Base-by-base conservation (phyloP, 2,113 vertebrate genomes). In the Catharus bicknelli region DNA sequence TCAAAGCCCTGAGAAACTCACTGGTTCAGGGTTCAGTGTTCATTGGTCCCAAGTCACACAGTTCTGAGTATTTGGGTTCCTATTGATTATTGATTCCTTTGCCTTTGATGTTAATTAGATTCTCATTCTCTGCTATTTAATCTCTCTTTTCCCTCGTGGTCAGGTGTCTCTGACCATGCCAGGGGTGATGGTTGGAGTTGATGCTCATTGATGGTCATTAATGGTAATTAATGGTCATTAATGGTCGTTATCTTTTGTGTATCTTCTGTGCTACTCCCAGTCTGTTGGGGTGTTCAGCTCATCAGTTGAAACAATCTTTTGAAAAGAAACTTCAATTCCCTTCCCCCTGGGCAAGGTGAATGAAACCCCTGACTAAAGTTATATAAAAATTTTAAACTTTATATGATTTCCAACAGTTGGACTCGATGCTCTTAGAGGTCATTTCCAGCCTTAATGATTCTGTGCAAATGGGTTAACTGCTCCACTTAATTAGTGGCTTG, bases 31-130 rank as follows among this genome's bases (percentile, higher is more conserved):
- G n/a, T n/a, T n/a, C n/a, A n/a, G n/a, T 21, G 53, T 19, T 43
- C 9, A 36, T 30, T 58, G 43, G 13, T 48, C 25, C 13, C 51
- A 34, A 11, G 8, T 13, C 17, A 10, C 2, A 1, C 22, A 48
- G 43, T 14, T 68, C 22, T 50, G 11, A 5, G 7, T 40, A 7
- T n/a, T 14, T 48, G 22, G 4, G 18, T 22, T 68, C 22, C 53
- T 68, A 2, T 7, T n/a, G 20, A 9, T 34, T 58, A 34, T 42
- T 5, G 9, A 59, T 59, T 15, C 15, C 36, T 50, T 69, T 4
- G 1, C 29, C 17, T n/a, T n/a, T 0, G 0, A 15, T 34, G 9
- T 14, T 19, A 69, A 51, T 69, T 23, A 51, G 54, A 21, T 59
- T 69, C 63, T 30, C 34, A n/a, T 48, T 76, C 27, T 50, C 17